phyloP scores from a whole-genome alignment of 2,113 vertebrate species.

The Rallus limicola region DNA sequence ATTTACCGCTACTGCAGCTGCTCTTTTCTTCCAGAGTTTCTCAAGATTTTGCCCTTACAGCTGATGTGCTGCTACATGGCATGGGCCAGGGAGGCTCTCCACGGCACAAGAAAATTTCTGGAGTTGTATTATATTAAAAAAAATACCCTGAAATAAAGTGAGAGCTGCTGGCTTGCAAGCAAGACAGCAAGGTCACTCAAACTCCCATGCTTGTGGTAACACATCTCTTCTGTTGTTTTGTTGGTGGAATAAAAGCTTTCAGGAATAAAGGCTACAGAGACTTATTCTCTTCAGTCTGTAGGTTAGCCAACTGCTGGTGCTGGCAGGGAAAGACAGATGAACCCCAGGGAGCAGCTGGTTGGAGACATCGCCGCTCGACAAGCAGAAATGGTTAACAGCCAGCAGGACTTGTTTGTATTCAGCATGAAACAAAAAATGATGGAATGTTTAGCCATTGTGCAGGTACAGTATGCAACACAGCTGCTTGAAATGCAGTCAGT shows the following conservation, averaged over 20 bases:
- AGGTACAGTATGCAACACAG: not conserved
- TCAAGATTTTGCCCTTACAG: not conserved
- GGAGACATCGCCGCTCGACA: not conserved
- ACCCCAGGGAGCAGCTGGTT: not conserved
- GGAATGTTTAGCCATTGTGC: not conserved
- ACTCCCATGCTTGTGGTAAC: not conserved
- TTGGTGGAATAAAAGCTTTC: not conserved
- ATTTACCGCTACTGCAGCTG: not conserved
- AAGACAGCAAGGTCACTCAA: not conserved
- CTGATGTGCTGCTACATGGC: not conserved
- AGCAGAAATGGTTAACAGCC: not conserved
- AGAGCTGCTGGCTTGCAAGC: not conserved
- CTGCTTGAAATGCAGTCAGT: not conserved
- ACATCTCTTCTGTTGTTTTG: rapidly evolving
- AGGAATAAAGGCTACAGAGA: not conserved
- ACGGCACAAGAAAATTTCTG: not conserved
- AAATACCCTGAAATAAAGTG: not conserved
- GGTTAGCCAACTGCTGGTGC: not conserved
- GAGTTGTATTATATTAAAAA: not conserved
- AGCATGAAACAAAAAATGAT: not conserved
- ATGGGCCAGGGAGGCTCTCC: not conserved
- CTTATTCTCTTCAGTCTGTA: not conserved
- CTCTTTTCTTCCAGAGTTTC: not conserved
- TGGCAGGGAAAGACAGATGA: not conserved
- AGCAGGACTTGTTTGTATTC: not conserved